These are phyloP conservation scores for Loxodonta africana DNA, from an alignment of 2,113 vertebrate species.

Conservation along the genomic window DNA sequence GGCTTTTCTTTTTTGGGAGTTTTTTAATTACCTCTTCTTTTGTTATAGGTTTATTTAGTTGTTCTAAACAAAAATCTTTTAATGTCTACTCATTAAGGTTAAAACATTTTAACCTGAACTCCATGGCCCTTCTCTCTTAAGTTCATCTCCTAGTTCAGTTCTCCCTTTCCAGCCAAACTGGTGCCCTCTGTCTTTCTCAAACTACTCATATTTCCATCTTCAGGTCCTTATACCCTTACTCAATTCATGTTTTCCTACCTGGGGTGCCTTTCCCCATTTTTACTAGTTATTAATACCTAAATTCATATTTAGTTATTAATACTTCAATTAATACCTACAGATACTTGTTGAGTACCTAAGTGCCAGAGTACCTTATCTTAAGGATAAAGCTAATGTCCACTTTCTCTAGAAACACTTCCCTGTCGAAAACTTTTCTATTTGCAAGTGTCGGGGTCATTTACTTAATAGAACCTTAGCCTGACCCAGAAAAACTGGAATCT, in stretches of 20 bases:
- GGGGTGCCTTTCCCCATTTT: not conserved
- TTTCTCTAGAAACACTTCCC: not conserved
- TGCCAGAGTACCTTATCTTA: not conserved
- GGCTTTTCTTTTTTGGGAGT: too few relatives aligned
- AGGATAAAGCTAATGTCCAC: slow-evolving; percentile 16
- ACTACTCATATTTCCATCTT: not conserved
- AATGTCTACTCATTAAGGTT: not conserved
- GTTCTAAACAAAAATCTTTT: not conserved
- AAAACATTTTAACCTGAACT: slow-evolving; percentile 39
- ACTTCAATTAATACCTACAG: not conserved
- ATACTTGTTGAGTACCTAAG: not conserved
- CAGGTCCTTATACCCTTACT: not conserved
- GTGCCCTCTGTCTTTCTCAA: not conserved
- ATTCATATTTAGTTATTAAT: not conserved
- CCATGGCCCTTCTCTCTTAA: not conserved
- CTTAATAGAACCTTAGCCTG: not conserved
- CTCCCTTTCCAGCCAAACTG: not conserved
- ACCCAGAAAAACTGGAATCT: not conserved
- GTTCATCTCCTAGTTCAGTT: not conserved
- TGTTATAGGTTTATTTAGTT: too few relatives aligned
- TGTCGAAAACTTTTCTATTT: not conserved
- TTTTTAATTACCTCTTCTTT: too few relatives aligned
- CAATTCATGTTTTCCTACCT: not conserved
- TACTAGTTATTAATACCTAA: not conserved
- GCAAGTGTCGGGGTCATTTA: not conserved